These are phyloP conservation scores for Phainopepla nitens DNA, from an alignment of 2,113 vertebrate species.

Conservation along the genomic window DNA sequence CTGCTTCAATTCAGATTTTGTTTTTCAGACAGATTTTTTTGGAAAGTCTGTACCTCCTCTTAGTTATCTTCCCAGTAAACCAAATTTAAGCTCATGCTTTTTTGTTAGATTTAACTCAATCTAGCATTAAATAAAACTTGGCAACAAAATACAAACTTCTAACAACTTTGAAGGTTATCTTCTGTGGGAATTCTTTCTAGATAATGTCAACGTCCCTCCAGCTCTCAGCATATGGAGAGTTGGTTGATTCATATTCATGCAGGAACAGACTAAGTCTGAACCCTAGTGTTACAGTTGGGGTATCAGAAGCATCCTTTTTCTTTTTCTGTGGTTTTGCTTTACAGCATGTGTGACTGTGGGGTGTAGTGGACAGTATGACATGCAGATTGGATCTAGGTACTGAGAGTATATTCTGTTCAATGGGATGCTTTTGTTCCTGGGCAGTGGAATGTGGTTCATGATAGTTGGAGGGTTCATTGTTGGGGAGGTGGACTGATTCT, in stretches of 20 bases:
- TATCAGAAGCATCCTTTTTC: background rate
- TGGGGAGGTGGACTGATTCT: background rate
- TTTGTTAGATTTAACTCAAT: slow-evolving; percentile 50
- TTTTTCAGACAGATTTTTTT: background rate
- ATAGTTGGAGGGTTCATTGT: background rate
- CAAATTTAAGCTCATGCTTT: background rate
- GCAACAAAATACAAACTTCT: slow-evolving; percentile 27
- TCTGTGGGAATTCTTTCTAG: slow-evolving; percentile 52
- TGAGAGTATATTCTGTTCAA: background rate
- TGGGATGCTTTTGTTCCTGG: background rate
- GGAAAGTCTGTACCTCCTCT: background rate
- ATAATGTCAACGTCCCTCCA: slow-evolving; percentile 53
- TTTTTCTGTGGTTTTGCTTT: background rate
- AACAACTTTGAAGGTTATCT: slow-evolving; percentile 48
- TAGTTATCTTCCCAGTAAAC: slow-evolving; percentile 27
- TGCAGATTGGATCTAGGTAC: background rate
- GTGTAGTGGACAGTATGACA: background rate
- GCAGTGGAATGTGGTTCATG: background rate
- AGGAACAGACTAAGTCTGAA: background rate
- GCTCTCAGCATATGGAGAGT: background rate
- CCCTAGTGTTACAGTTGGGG: background rate
- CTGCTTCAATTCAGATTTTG: background rate
- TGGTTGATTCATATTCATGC: background rate
- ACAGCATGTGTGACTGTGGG: background rate
- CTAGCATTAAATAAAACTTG: slow-evolving; percentile 34